Conservation (phyloP, 2,113 vertebrate species). For the Solea solea region DNA sequence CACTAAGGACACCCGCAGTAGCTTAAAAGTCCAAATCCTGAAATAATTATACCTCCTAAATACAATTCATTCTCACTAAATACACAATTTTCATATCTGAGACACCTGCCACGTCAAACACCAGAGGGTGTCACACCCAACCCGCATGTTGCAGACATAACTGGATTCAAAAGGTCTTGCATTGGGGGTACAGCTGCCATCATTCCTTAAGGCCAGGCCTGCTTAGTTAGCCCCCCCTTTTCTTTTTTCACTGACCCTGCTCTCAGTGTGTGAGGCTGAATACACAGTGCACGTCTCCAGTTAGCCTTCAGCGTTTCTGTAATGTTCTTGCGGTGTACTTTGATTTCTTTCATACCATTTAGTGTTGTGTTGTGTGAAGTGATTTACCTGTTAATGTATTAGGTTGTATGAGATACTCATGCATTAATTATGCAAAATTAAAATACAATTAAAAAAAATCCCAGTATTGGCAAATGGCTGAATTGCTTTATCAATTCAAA, state of each 20-base stretch:
- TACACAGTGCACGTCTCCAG: not conserved
- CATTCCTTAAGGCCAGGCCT: constrained; percentile 43
- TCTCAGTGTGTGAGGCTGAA: constrained; percentile 1
- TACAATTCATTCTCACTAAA: not conserved
- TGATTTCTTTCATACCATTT: not conserved
- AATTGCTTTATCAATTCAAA: no score
- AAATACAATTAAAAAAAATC: no score
- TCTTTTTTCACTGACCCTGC: not conserved
- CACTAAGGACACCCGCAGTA: not conserved
- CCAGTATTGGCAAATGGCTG: no score
- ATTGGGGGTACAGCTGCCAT: constrained; percentile 58
- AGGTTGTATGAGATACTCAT: no score
- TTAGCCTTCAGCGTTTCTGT: not conserved
- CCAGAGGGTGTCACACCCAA: constrained; percentile 32
- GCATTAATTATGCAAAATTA: no score
- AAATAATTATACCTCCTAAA: not conserved
- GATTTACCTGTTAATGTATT: no score
- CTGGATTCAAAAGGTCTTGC: constrained; percentile 27
- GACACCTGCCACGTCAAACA: constrained; percentile 19
- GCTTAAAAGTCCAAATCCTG: not conserved
- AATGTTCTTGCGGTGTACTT: not conserved
- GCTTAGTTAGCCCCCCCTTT: not conserved
- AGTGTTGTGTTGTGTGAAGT: no score
- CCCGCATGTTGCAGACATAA: constrained; percentile 6
- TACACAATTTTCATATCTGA: constrained; percentile 15